Conservation (phyloP, 2,888 invertebrate genomes). For the Stenolophus ochropezus region DNA sequence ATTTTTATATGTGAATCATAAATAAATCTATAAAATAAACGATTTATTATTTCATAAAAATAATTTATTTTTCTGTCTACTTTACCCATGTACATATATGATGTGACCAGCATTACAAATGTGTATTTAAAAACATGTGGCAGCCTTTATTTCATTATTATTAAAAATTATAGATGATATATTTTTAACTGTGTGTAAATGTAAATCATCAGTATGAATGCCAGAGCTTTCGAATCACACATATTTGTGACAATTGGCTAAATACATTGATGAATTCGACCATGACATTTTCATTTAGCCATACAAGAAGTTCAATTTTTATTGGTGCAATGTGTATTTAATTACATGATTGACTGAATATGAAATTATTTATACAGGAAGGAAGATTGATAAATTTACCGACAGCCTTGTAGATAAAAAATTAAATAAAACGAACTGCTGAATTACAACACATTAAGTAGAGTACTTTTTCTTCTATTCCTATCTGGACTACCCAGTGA, state of each 20-base stretch:
- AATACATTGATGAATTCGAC: constrained; percentile 42
- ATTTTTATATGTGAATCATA: neutral
- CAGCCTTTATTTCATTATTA: no score
- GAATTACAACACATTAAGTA: neutral
- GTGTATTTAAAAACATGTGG: no score
- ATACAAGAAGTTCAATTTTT: neutral
- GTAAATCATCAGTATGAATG: neutral
- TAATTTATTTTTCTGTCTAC: no score
- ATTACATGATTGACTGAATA: neutral
- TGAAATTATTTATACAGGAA: neutral
- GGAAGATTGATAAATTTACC: neutral
- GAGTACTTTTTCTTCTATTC: neutral
- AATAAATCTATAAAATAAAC: neutral
- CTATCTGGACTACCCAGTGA: no score
- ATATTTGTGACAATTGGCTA: constrained; percentile 37
- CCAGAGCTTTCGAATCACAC: neutral
- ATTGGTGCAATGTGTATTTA: constrained; percentile 40
- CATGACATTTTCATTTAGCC: constrained; percentile 34
- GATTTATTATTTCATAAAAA: no score
- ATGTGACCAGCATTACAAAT: no score
- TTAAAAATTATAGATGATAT: no score
- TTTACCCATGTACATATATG: no score
- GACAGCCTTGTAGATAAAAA: neutral
- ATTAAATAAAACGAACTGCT: neutral
- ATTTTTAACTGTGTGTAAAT: neutral